These are phyloP conservation scores for Sitta carolinensis DNA, from an alignment of 2,797 vertebrate species.

Conservation along the genomic window DNA sequence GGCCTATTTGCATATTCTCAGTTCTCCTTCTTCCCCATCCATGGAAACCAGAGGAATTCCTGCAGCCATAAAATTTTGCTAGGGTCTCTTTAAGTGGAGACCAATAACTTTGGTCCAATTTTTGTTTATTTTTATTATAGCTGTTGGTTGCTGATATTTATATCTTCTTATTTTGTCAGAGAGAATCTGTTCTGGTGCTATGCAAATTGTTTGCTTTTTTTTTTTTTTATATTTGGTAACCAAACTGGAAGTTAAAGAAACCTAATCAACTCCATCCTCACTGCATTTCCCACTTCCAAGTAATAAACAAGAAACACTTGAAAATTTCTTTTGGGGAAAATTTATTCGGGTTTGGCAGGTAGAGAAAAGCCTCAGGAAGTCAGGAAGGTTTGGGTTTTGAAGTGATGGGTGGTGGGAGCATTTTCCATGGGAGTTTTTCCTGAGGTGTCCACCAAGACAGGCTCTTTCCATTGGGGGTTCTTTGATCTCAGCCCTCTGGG, in stretches of 20 bases:
- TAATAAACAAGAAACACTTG: not conserved
- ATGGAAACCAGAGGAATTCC: not conserved
- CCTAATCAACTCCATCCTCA: not conserved
- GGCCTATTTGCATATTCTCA: not conserved
- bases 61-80: not conserved
- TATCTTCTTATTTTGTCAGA: not conserved
- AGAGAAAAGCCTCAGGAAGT: not conserved
- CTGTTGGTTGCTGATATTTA: not conserved
- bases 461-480: rapidly evolving
- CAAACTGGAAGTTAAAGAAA: not conserved
- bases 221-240: not conserved
- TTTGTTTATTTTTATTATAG: not conserved
- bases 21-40: not conserved
- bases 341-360: not conserved
- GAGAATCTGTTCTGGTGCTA: not conserved
- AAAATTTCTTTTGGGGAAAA: not conserved
- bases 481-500: not conserved
- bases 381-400: not conserved
- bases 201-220: not conserved
- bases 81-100: not conserved
- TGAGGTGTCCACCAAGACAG: rapidly evolving
- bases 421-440: not conserved
- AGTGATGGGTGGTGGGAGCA: not conserved
- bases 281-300: not conserved
- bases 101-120: not conserved